phyloP scores from a whole-genome alignment of 2,888 invertebrate species.

The Cerastis leucographa region DNA sequence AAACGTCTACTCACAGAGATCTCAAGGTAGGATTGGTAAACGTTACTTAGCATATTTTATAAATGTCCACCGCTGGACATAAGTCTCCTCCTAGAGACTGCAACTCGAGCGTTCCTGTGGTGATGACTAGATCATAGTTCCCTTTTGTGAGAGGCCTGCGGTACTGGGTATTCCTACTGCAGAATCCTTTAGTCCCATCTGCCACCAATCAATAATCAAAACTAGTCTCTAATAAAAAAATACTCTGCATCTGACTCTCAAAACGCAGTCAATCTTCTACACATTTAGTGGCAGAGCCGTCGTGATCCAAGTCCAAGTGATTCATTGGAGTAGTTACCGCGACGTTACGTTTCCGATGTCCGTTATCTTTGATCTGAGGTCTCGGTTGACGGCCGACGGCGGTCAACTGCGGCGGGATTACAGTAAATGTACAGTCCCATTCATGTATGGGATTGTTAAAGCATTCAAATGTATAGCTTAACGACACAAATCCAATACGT shows the following conservation, averaged over 20 bases:
- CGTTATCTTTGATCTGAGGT: slow-evolving; percentile 49
- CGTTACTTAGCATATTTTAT: background rate
- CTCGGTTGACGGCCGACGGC: slow-evolving; percentile 45
- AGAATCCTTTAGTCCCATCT: background rate
- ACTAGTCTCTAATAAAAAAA: background rate
- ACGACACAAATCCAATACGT: background rate
- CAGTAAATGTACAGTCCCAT: slow-evolving; percentile 11
- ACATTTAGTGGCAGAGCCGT: background rate
- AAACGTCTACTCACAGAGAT: background rate
- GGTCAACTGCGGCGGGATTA: slow-evolving; percentile 25
- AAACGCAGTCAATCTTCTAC: background rate
- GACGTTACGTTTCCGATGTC: slow-evolving; percentile 45
- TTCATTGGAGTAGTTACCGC: slow-evolving; percentile 32
- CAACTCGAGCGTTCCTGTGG: too few relatives aligned
- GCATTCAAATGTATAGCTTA: background rate
- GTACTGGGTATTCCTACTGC: background rate
- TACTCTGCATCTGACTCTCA: background rate
- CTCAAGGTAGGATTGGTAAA: background rate
- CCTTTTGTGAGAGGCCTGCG: background rate
- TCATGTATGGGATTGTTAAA: background rate
- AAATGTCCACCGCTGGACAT: background rate
- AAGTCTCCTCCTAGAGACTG: background rate
- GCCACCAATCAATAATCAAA: background rate
- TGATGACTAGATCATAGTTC: background rate
- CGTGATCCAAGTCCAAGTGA: slow-evolving; percentile 29